Conservation (phyloP, 2,888 invertebrate species). For the Automeris io region DNA sequence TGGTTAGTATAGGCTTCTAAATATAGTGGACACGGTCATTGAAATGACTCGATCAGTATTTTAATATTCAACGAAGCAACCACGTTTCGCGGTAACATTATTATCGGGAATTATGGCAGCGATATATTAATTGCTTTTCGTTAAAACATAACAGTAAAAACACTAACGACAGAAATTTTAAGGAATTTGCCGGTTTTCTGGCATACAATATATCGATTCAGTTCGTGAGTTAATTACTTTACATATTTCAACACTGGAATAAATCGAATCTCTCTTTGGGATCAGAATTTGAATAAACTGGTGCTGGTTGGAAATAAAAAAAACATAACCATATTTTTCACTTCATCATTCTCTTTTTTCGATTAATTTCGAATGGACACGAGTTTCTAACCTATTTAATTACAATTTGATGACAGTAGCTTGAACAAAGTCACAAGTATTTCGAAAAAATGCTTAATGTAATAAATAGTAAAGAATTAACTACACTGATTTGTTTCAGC, state of each 20-base stretch:
- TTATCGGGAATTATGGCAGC: neutral
- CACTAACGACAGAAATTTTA: neutral
- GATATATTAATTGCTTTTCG: neutral
- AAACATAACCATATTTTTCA: too few species aligned
- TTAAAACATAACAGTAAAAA: slow-evolving; percentile 1
- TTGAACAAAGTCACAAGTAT: too few species aligned
- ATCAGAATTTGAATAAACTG: neutral
- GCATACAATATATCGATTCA: neutral
- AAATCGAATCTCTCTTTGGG: neutral
- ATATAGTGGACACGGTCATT: too few species aligned
- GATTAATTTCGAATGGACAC: too few species aligned
- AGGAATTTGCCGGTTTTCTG: neutral
- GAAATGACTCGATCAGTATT: neutral
- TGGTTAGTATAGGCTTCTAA: too few species aligned
- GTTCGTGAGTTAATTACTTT: neutral
- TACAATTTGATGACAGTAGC: too few species aligned
- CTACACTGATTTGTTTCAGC: too few species aligned
- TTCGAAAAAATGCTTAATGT: too few species aligned
- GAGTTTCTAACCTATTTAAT: too few species aligned
- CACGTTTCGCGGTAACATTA: neutral
- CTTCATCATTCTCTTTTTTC: too few species aligned
- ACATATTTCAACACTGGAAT: neutral
- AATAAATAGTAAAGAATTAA: too few species aligned
- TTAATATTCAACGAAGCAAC: neutral
- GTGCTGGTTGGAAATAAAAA: neutral